Conservation (phyloP, 2,888 invertebrate species). For the Cephus rjabovi region DNA sequence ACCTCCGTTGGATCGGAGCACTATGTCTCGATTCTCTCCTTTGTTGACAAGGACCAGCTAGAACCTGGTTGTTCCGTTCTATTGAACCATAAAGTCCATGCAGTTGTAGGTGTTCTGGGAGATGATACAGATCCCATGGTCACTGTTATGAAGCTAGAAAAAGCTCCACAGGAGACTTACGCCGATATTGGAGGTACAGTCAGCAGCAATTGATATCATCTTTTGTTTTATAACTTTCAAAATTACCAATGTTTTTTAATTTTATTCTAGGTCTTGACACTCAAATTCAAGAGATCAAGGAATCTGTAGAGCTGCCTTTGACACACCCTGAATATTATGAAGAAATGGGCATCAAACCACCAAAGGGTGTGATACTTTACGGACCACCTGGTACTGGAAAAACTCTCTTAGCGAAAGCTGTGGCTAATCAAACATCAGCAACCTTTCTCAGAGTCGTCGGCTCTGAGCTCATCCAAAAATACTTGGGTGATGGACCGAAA, state of each 20-base stretch:
- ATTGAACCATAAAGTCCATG: conserved; percentile 98
- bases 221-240: not conserved
- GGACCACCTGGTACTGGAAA: conserved; percentile 99
- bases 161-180: conserved; percentile 99
- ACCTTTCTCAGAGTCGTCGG: conserved; percentile 99
- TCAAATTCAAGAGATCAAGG: conserved; percentile 98
- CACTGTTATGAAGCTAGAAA: conserved; percentile 99
- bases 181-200: conserved; percentile 91
- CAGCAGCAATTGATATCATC: not conserved
- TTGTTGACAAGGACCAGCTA: conserved; percentile 99
- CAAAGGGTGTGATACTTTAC: conserved; percentile 98
- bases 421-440: conserved; percentile 99
- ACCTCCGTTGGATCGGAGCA: conserved; percentile 99
- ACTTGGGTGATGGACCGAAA: conserved; percentile 99
- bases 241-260: not conserved
- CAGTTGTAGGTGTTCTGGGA: conserved; percentile 98
- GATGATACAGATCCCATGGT: conserved; percentile 99
- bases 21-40: conserved; percentile 98
- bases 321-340: conserved; percentile 99
- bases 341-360: conserved; percentile 99
- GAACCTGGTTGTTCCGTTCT: conserved; percentile 99
- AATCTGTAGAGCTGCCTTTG: conserved; percentile 97
- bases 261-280: conserved; percentile 79
- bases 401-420: conserved; percentile 97
- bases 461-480: conserved; percentile 99